phyloP scores from a whole-genome alignment of 2,113 vertebrate genomes.

The Dicrurus megarhynchus region DNA sequence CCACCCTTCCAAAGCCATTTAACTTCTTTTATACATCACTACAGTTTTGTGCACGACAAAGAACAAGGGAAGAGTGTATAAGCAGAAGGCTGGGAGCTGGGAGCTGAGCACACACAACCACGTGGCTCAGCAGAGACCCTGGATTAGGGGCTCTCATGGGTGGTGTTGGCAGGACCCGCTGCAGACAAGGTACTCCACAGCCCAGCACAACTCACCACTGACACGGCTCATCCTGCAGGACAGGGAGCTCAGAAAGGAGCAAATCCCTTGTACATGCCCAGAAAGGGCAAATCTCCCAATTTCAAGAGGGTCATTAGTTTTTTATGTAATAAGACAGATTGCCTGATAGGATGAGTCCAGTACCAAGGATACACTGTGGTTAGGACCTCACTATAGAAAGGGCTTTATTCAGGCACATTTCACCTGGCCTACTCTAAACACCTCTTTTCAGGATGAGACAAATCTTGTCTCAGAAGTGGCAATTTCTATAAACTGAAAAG shows the following conservation, averaged over 20 bases:
- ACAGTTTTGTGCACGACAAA: neutral
- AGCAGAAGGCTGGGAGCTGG: neutral
- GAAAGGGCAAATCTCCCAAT: neutral
- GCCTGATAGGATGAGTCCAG: neutral
- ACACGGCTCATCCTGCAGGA: neutral
- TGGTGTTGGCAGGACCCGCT: neutral
- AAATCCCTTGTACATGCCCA: neutral
- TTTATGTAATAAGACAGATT: neutral
- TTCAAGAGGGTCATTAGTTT: neutral
- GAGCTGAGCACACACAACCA: neutral
- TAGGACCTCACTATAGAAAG: neutral
- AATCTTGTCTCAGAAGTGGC: neutral
- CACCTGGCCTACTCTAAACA: neutral
- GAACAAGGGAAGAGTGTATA: neutral
- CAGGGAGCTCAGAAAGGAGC: neutral
- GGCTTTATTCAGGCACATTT: neutral
- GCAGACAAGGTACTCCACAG: neutral
- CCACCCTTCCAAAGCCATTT: neutral
- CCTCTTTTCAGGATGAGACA: neutral
- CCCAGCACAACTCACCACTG: neutral
- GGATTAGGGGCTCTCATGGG: accelerated
- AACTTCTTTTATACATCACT: neutral
- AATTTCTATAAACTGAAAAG: neutral
- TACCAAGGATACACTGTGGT: neutral
- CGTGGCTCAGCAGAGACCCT: neutral